Evolutionary conservation across 2,113 vertebrate species (phyloP).

Genomic region (Rhineura floridana): DNA sequence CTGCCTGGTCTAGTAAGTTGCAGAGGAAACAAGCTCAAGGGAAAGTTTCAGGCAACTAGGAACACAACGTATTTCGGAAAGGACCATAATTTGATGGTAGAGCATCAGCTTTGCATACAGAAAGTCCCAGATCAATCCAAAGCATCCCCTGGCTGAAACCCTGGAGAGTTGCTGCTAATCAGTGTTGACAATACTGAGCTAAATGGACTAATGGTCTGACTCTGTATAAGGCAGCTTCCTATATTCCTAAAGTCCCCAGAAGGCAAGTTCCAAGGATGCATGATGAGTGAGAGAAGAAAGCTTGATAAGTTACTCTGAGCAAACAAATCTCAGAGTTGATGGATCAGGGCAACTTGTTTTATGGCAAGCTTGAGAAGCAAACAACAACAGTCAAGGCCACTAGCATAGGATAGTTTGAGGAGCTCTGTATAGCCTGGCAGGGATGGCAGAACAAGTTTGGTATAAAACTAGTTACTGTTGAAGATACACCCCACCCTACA

Average conservation of each 20-base stretch:
- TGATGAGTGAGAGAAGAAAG: not conserved
- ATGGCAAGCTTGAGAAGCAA: not conserved
- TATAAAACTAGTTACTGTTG: not conserved
- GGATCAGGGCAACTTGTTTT: not conserved
- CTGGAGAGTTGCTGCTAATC: no score
- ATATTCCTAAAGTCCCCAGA: not conserved
- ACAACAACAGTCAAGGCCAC: not conserved
- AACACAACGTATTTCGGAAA: not conserved
- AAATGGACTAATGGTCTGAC: no score
- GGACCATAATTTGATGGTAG: not conserved
- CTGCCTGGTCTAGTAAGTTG: not conserved
- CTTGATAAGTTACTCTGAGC: not conserved
- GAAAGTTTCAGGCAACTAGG: not conserved
- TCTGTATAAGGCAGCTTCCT: no score
- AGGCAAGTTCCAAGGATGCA: not conserved
- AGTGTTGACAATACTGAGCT: no score
- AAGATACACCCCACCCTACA: not conserved
- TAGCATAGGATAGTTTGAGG: not conserved
- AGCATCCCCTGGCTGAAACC: no score
- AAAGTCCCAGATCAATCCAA: not conserved
- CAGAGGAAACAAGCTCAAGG: not conserved
- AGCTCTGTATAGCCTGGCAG: not conserved
- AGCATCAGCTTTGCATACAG: not conserved
- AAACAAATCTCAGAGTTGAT: not conserved
- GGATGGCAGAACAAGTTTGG: not conserved